These are phyloP conservation scores for Lasioglossum villosulum DNA, from an alignment of 2,888 invertebrate genomes.

Conservation along the genomic window DNA sequence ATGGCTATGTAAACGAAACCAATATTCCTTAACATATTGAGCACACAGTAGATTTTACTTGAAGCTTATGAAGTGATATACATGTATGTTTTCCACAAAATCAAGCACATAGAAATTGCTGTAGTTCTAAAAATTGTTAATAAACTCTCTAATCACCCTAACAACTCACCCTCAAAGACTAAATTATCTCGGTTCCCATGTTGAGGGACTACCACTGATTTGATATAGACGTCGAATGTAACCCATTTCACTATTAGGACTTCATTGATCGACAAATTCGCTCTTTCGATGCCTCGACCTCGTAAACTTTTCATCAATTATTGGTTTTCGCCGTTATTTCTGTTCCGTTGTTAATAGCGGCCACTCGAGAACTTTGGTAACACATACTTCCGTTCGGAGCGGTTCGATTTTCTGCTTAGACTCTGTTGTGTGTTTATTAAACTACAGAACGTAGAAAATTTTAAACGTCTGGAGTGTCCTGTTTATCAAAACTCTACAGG, in stretches of 20 bases:
- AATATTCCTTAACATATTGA: background rate
- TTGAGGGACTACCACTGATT: too few relatives aligned
- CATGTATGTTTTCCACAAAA: too few relatives aligned
- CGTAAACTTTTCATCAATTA: slow-evolving; percentile 44
- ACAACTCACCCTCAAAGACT: too few relatives aligned
- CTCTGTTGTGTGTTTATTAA: slow-evolving; percentile 36
- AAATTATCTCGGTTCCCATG: too few relatives aligned
- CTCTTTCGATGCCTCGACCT: slow-evolving; percentile 24
- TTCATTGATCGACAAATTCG: slow-evolving; percentile 44
- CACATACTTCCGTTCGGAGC: background rate
- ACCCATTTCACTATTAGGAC: slow-evolving; percentile 27
- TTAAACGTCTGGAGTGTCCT: slow-evolving; percentile 23
- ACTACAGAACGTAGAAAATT: slow-evolving; percentile 16
- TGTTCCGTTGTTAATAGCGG: slow-evolving; percentile 32
- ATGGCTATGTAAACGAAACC: background rate
- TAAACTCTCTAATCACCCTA: background rate
- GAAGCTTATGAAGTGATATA: too few relatives aligned
- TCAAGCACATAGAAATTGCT: too few relatives aligned
- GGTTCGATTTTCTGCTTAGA: slow-evolving; percentile 34
- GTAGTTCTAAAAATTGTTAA: background rate
- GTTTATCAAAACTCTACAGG: slow-evolving; percentile 17
- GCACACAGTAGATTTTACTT: background rate
- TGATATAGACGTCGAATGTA: background rate
- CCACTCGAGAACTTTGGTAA: slow-evolving; percentile 28
- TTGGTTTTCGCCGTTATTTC: slow-evolving; percentile 32